Conservation (phyloP, 2,113 vertebrate genomes). For the Alethe diademata region DNA sequence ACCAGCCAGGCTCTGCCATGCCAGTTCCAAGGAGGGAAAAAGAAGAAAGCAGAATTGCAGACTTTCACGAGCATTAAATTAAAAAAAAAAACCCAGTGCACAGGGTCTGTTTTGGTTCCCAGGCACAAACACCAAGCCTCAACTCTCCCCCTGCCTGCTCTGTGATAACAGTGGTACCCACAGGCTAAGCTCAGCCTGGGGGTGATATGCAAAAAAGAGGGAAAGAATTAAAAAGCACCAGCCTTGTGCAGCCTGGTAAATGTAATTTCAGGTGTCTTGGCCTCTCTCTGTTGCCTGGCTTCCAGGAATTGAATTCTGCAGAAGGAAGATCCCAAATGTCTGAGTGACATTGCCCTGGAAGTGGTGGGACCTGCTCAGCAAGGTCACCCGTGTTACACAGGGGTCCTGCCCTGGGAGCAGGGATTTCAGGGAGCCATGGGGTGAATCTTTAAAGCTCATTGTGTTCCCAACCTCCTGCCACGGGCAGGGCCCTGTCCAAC, state of each 20-base stretch:
- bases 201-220: not conserved
- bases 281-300: not conserved
- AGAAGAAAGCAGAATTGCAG: not conserved
- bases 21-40: not conserved
- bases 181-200: not conserved
- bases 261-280: not conserved
- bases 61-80: not conserved
- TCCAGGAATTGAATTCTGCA: not conserved
- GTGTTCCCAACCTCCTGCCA: not conserved
- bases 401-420: not conserved
- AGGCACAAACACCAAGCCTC: not conserved
- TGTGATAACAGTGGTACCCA: slow-evolving; percentile 1
- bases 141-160: not conserved
- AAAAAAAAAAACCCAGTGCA: not conserved
- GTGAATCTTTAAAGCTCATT: not conserved
- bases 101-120: slow-evolving; percentile 10
- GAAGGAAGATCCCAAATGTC: not conserved
- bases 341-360: fast-evolving
- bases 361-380: not conserved
- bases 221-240: not conserved
- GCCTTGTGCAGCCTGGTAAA: not conserved
- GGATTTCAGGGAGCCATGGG: not conserved
- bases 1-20: not conserved
- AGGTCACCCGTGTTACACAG: not conserved
- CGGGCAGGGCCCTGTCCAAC: not conserved